Conservation (phyloP, 2,797 vertebrate genomes). For the Anisognathus igniventris region DNA sequence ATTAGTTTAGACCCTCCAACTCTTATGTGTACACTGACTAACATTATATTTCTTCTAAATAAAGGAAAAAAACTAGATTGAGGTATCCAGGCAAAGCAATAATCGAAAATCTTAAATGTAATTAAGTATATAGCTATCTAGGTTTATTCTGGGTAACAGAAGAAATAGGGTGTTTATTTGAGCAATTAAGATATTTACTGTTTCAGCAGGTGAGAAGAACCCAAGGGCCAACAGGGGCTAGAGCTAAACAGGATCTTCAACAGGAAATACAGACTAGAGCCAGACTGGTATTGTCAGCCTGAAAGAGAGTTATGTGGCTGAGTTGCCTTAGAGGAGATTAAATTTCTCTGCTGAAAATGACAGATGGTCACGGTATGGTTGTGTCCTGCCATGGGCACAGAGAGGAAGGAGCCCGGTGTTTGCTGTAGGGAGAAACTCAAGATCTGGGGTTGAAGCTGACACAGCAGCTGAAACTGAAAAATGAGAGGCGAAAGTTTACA, state of each 20-base stretch:
- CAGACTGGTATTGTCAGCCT: background rate
- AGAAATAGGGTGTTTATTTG: background rate
- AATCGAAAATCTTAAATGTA: background rate
- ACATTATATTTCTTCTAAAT: background rate
- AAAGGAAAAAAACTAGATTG: background rate
- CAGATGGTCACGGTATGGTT: rapidly evolving
- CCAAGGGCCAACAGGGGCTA: background rate
- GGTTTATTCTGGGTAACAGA: background rate
- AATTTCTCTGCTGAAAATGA: background rate
- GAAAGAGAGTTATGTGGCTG: background rate
- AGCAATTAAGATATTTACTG: background rate
- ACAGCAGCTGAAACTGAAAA: background rate
- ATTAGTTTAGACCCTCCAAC: background rate
- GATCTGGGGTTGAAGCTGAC: background rate
- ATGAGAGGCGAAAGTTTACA: background rate
- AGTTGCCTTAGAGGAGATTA: background rate
- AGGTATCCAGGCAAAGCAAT: background rate
- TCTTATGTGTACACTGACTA: background rate
- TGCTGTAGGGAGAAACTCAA: background rate
- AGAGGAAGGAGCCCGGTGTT: background rate
- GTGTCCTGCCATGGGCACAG: background rate
- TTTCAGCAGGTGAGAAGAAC: background rate
- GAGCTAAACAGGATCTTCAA: background rate
- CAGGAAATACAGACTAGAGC: background rate
- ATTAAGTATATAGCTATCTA: background rate